These are phyloP conservation scores for Megaustenia siamemsis DNA, from an alignment of 2,888 invertebrate genomes.

Conservation along the genomic window DNA sequence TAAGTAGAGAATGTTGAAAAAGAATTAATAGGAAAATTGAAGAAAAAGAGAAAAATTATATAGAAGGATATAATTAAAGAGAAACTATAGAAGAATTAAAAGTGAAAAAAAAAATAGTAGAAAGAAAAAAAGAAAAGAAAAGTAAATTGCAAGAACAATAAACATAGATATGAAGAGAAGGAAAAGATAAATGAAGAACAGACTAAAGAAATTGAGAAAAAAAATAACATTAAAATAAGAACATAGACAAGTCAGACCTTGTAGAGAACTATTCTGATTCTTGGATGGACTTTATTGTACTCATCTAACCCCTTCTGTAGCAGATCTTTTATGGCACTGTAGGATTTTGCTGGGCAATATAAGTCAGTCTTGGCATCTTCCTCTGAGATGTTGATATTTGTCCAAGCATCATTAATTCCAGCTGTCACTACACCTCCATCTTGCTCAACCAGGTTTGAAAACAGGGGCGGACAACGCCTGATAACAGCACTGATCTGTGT, in stretches of 20 bases:
- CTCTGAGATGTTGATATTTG: constrained; percentile 69
- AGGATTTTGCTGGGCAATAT: constrained; percentile 67
- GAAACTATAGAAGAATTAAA: neutral
- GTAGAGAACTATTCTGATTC: constrained; percentile 77
- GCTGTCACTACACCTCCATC: constrained; percentile 79
- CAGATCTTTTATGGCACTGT: constrained; percentile 67
- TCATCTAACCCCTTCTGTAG: constrained; percentile 77
- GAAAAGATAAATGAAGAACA: neutral
- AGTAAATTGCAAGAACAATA: neutral
- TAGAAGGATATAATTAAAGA: too few species aligned
- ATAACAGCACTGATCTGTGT: constrained; percentile 73
- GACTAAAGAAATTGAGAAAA: neutral
- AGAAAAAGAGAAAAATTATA: too few species aligned
- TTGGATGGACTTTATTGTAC: constrained; percentile 79
- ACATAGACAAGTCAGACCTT: constrained; percentile 64
- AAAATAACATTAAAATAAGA: neutral
- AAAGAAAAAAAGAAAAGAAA: neutral
- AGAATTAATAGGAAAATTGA: too few species aligned
- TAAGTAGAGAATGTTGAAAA: too few species aligned
- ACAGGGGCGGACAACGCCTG: constrained; percentile 72
- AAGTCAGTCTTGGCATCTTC: constrained; percentile 76
- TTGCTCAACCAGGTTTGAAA: constrained; percentile 78
- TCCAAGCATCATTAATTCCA: constrained; percentile 69
- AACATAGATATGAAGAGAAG: neutral
- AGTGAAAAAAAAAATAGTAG: neutral